phyloP scores from a whole-genome alignment of 2,888 invertebrate species.

The Microctonus brassicae region DNA sequence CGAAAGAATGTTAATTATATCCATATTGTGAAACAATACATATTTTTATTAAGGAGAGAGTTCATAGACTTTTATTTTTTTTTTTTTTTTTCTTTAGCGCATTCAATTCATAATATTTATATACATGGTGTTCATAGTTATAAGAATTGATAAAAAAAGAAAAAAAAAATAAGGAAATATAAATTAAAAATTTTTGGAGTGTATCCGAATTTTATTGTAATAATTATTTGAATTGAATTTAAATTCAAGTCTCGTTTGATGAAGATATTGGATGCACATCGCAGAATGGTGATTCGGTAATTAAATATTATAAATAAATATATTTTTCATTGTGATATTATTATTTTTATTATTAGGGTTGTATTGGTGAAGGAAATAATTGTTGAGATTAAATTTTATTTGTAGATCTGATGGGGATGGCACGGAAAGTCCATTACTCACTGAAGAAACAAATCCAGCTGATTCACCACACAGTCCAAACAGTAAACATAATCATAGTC shows the following conservation, averaged over 20 bases:
- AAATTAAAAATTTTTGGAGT: background rate
- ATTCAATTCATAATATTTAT: slow-evolving; percentile 14
- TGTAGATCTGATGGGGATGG: slow-evolving; percentile 68
- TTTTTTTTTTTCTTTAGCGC: slow-evolving; percentile 6
- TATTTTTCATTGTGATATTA: no score
- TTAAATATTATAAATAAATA: no score
- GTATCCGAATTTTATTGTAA: background rate
- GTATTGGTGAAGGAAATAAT: background rate
- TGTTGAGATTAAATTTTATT: slow-evolving; percentile 31
- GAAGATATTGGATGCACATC: slow-evolving; percentile 19
- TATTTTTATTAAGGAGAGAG: background rate
- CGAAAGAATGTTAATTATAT: slow-evolving; percentile 18
- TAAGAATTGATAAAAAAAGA: background rate
- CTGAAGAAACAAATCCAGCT: slow-evolving; percentile 67
- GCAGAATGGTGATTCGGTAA: slow-evolving; percentile 40
- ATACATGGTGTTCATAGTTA: background rate
- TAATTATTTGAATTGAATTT: background rate
- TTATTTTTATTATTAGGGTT: background rate
- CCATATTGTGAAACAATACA: background rate
- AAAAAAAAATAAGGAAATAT: background rate
- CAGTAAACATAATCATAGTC: slow-evolving; percentile 64
- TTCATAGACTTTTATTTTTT: background rate
- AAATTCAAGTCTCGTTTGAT: slow-evolving; percentile 12
- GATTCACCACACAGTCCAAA: slow-evolving; percentile 67
- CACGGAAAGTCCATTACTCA: slow-evolving; percentile 67